Evolutionary conservation across 2,113 vertebrate species (phyloP).

Genomic region (Chaetops frenatus): DNA sequence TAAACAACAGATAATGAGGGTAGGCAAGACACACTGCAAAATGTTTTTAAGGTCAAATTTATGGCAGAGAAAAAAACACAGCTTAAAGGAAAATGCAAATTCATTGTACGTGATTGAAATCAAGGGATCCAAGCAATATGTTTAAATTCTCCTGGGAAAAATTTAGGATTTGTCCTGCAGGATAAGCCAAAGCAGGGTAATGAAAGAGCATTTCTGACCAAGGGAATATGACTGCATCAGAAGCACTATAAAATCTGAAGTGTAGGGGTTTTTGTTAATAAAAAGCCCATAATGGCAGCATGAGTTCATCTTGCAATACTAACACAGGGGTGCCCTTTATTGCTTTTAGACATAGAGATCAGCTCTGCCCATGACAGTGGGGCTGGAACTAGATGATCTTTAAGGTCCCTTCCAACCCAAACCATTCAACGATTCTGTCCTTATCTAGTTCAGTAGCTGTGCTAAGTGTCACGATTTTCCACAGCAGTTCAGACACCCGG

Average conservation of each 20-base stretch:
- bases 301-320: not conserved
- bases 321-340: not conserved
- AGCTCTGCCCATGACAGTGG: not conserved
- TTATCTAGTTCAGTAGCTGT: not conserved
- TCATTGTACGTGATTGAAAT: not conserved
- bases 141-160: not conserved
- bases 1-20: not conserved
- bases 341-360: not conserved
- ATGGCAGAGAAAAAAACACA: not conserved
- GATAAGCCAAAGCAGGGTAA: not conserved
- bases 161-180: not conserved
- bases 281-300: not conserved
- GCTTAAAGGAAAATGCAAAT: not conserved
- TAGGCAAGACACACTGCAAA: not conserved
- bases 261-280: not conserved
- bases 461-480: not conserved
- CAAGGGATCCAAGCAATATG: not conserved
- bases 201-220: not conserved
- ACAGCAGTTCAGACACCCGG: accelerated
- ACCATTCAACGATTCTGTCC: not conserved
- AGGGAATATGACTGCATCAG: not conserved
- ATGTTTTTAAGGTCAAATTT: not conserved
- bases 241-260: not conserved
- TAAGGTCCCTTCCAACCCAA: not conserved
- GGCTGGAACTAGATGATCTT: not conserved